Evolutionary conservation across 2,888 invertebrate species (phyloP).

Genomic region (Sinohyriopsis cumingii): DNA sequence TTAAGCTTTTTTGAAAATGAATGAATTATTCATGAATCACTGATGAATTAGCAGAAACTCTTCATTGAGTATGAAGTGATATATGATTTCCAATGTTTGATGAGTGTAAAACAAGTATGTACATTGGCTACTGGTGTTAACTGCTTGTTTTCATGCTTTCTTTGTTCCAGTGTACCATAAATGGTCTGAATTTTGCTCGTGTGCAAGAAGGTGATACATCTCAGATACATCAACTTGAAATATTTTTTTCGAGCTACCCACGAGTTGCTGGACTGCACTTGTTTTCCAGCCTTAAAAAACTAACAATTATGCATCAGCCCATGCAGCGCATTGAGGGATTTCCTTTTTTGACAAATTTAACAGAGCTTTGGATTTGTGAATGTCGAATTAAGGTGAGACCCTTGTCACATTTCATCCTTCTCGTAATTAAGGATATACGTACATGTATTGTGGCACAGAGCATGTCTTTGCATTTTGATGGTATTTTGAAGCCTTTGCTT

Average conservation of each 20-base stretch:
- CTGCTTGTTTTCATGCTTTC: constrained; percentile 2
- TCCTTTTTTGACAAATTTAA: constrained; percentile 38
- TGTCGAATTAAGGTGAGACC: constrained; percentile 55
- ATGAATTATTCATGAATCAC: too few species aligned
- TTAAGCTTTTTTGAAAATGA: too few species aligned
- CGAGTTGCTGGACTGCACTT: constrained; percentile 62
- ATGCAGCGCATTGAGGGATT: constrained; percentile 55
- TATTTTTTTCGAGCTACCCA: constrained; percentile 71
- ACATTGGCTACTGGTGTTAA: not conserved
- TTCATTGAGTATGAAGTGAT: too few species aligned
- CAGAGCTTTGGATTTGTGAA: constrained; percentile 63
- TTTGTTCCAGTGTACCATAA: constrained; percentile 58
- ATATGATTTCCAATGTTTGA: too few species aligned
- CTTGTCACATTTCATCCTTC: not conserved
- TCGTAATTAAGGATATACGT: constrained; percentile 1
- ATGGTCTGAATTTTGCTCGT: constrained; percentile 63
- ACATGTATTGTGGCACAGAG: not conserved
- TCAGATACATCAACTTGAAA: constrained; percentile 61
- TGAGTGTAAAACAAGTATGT: too few species aligned
- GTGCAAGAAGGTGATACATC: constrained; percentile 52
- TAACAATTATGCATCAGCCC: constrained; percentile 60
- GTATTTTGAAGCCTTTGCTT: too few species aligned
- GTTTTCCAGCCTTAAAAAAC: constrained; percentile 67
- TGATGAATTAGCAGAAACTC: too few species aligned
- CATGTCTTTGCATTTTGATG: too few species aligned